Evolutionary conservation across 2,113 vertebrate genomes (phyloP), one percentile per base, ranked within the genome.

Genomic region (Tetrax tetrax): DNA sequence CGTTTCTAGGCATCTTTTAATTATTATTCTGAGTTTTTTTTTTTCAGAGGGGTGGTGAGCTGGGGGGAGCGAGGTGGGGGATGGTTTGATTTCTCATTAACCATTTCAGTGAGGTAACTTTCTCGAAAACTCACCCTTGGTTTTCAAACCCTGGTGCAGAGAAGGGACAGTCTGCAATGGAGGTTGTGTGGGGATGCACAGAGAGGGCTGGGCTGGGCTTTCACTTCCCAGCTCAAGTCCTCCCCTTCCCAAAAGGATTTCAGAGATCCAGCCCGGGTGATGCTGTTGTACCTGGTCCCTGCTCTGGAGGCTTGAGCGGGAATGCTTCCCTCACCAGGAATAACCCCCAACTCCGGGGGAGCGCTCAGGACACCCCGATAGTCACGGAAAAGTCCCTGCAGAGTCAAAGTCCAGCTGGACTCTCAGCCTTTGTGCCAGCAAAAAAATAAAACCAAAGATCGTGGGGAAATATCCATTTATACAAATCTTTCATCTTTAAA

Each of bases 1-100:
- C 97, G 99, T 99, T 99, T 98, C 98, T 98, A 99, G 99, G 99
- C 99, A 99, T 99, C 99, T 99, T 99, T 99, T 99, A 99, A 99
- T 99, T 98, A 98, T 98, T 98, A 98, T 98, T 98, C 98, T 97
- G 96, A 96, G 92, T 95, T 94, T 85, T 69, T 66, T 90, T 95
- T 89, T 90, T 95, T 89, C 69, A 15, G 89, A 70, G 89, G 95
- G 94, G 96, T 92, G 90, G 87, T 17, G 76, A 94, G 95, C 91
- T 95, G 78, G 41, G 65, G 95, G 92, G 85, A 79, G 92, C 69
- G 66, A 90, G n/a, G 65, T 93, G 95, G 91, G 92, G 89, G 93
- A 95, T 94, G 92, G 83, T 65, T 47, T 90, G 80, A 76, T 54
- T 93, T 87, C 95, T 94, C 85, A 79, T 97, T 96, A 97, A 98